Base-by-base conservation (phyloP, 2,888 invertebrate species). In the Tanypteryx hageni region DNA sequence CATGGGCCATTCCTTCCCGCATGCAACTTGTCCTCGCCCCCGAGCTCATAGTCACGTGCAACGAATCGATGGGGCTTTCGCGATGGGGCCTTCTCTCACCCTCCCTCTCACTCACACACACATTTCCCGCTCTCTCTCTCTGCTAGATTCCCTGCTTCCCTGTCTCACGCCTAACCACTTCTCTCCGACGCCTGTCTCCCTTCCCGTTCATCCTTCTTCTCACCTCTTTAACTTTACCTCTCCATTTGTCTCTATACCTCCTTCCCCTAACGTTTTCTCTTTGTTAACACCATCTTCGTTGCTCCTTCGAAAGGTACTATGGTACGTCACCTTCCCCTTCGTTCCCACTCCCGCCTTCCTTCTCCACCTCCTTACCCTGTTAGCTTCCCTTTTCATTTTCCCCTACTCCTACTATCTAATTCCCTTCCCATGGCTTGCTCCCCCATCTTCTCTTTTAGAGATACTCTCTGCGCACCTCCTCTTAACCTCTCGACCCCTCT, bases 51-150 rank as follows among this genome's bases (percentile, higher is more conserved):
- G 64, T 64, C 89, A 64, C 89, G 64, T 89, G 89, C 89, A 64
- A 61, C 89, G 89, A 89, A 89, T 89, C 89, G 89, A 89, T 89
- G 89, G 44, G 27, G 44, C 86, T 59, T 61, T 64, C 89, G n/a
- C 89, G 76, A 76, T 76, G 76, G 22, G 76, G 76, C 31, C 61
- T 16, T 10, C 64, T 22, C 64, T 68, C 64, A n/a, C n/a, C 14
- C 64, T 10, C 18, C 0, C 44, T 18, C 85, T 57, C 58, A 7
- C 64, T 22, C n/a, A 18, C 64, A 18, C 11, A 8, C n/a, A 57
- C 59, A 18, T n/a, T 18, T n/a, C n/a, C n/a, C 44, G 56, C 84
- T 58, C 58, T 18, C 22, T 27, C 22, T 22, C 85, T 58, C 85
- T 56, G n/a, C 22, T 85, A 56, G n/a, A 57, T 85, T 57, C 56